Evolutionary conservation across 2,888 invertebrate genomes (phyloP).

Genomic region (Pachliopta kotzebuea): DNA sequence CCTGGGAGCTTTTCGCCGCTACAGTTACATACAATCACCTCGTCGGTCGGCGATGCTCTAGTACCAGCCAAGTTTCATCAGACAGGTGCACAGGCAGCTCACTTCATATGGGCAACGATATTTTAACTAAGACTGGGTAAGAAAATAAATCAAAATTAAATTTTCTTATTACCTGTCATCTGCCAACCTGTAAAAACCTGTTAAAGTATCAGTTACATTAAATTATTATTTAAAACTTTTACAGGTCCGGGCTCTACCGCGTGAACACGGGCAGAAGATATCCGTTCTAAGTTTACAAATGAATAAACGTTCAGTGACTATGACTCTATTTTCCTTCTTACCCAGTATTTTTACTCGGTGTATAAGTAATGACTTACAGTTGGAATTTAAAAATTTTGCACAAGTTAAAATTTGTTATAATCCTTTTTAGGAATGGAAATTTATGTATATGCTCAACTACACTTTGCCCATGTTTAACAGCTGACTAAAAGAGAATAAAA

Average conservation of each 20-base stretch:
- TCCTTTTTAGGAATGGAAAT: no score
- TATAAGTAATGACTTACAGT: background rate
- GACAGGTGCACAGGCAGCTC: conserved; percentile 49
- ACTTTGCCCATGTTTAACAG: no score
- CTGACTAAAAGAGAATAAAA: no score
- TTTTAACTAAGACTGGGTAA: conserved; percentile 52
- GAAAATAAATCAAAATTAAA: conserved; percentile 28
- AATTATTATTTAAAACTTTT: no score
- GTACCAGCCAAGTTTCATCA: conserved; percentile 43
- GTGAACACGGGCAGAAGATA: conserved; percentile 43
- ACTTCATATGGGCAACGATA: conserved; percentile 53
- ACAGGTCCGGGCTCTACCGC: conserved; percentile 46
- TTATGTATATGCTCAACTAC: no score
- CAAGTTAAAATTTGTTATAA: no score
- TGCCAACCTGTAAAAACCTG: no score
- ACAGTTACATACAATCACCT: conserved; percentile 54
- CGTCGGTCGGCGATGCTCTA: conserved; percentile 47
- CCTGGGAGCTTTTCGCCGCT: conserved; percentile 58
- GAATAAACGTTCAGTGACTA: background rate
- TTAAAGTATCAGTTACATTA: background rate
- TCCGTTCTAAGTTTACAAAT: conserved; percentile 40
- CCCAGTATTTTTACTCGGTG: background rate
- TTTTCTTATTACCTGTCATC: no score
- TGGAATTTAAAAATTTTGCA: no score
- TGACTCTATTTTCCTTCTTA: background rate